Conservation (phyloP, 2,888 invertebrate species). For the Amiota mariae region DNA sequence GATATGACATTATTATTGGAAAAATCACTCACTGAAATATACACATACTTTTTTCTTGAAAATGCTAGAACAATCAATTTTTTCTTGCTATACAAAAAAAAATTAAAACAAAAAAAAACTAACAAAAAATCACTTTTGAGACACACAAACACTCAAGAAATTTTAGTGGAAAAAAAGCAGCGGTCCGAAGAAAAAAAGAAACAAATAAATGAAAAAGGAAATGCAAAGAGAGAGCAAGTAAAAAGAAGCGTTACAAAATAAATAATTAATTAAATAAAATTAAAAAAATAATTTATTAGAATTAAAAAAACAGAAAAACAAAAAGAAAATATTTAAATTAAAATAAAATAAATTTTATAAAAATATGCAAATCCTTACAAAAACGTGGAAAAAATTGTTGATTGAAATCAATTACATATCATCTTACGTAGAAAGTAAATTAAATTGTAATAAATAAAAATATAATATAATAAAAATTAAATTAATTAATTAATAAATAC, state of each 20-base stretch:
- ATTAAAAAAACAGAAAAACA: constrained; percentile 37
- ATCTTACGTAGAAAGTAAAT: constrained; percentile 65
- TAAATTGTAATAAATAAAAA: constrained; percentile 43
- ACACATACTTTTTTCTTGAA: constrained; percentile 55
- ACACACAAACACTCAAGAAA: not conserved
- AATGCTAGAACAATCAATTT: constrained; percentile 66
- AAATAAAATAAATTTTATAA: constrained; percentile 24
- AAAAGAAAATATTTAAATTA: constrained; percentile 31
- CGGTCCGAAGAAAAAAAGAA: not conserved
- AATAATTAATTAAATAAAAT: constrained; percentile 1
- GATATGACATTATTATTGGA: no score
- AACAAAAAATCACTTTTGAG: constrained; percentile 21
- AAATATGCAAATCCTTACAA: constrained; percentile 8
- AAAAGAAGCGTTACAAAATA: not conserved
- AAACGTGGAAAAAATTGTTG: not conserved
- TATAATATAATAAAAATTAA: constrained; percentile 39
- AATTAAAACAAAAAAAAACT: constrained; percentile 19
- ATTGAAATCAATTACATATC: constrained; percentile 68
- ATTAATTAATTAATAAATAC: constrained; percentile 39
- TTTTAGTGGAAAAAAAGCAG: not conserved
- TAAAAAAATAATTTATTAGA: constrained; percentile 37
- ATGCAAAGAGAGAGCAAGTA: not conserved
- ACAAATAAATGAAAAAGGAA: not conserved
- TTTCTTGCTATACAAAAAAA: constrained; percentile 61
- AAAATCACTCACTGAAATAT: not conserved